phyloP scores from a whole-genome alignment of 2,113 vertebrate species.

The Narcine bancroftii region DNA sequence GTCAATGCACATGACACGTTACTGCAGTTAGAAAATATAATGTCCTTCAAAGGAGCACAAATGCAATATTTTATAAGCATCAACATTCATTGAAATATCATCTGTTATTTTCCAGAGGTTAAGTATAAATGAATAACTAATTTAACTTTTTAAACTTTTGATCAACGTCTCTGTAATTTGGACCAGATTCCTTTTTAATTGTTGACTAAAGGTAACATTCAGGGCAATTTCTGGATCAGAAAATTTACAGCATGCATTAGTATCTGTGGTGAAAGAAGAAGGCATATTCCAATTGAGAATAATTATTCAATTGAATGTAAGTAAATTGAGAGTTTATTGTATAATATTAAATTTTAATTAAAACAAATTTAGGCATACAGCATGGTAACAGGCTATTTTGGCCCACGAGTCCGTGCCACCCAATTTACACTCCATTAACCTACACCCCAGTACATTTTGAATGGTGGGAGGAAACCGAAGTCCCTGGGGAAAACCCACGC shows the following conservation, averaged over 20 bases:
- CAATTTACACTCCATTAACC: too few relatives aligned
- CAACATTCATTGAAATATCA: not conserved
- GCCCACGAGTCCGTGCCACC: too few relatives aligned
- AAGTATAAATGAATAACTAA: not conserved
- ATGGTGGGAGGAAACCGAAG: too few relatives aligned
- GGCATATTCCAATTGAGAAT: not conserved
- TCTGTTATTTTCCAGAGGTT: not conserved
- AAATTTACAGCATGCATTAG: not conserved
- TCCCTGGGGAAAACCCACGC: too few relatives aligned
- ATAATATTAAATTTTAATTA: too few relatives aligned
- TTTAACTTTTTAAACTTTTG: not conserved
- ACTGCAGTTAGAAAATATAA: not conserved
- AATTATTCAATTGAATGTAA: not conserved
- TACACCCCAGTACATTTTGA: too few relatives aligned
- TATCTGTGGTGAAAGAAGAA: not conserved
- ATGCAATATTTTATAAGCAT: not conserved
- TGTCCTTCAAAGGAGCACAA: not conserved
- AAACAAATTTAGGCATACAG: too few relatives aligned
- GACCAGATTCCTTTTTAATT: not conserved
- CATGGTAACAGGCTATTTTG: too few relatives aligned
- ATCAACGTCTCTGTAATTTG: not conserved
- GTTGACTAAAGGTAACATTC: not conserved
- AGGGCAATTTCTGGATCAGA: not conserved
- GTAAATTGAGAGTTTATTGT: not conserved
- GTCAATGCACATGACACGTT: not conserved